These are phyloP conservation scores for Botia kubotai DNA, from an alignment of 2,797 vertebrate genomes.

Conservation along the genomic window DNA sequence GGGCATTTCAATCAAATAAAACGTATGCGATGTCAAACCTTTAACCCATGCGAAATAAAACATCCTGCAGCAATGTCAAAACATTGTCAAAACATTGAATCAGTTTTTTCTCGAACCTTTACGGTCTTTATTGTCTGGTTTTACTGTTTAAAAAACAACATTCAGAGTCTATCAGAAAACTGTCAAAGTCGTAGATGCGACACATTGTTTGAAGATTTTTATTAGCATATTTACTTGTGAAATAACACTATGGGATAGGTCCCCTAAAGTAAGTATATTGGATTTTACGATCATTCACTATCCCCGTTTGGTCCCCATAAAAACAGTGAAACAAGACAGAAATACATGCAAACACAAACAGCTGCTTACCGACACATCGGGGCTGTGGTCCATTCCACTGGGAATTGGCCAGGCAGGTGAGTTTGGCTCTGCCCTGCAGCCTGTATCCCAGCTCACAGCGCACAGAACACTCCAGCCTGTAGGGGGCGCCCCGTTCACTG, in stretches of 20 bases:
- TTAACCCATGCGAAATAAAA: too few species aligned
- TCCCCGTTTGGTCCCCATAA: too few species aligned
- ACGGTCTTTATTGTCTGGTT: too few species aligned
- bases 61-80: too few species aligned
- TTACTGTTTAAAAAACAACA: too few species aligned
- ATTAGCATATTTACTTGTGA: neutral
- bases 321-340: too few species aligned
- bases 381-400: constrained; percentile 91
- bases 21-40: too few species aligned
- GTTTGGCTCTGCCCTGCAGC: constrained; percentile 82
- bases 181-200: neutral
- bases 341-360: neutral
- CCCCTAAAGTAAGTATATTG: neutral
- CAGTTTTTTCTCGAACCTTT: too few species aligned
- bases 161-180: too few species aligned
- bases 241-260: neutral
- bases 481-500: constrained; percentile 75
- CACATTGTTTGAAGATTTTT: neutral
- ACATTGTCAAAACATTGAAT: too few species aligned
- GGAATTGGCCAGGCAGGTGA: constrained; percentile 86
- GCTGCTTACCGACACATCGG: constrained; percentile 89
- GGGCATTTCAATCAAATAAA: too few species aligned
- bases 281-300: too few species aligned
- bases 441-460: constrained; percentile 88
- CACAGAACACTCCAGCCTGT: constrained; percentile 82